Base-by-base conservation (phyloP, 2,113 vertebrate species). In the Phycodurus eques region DNA sequence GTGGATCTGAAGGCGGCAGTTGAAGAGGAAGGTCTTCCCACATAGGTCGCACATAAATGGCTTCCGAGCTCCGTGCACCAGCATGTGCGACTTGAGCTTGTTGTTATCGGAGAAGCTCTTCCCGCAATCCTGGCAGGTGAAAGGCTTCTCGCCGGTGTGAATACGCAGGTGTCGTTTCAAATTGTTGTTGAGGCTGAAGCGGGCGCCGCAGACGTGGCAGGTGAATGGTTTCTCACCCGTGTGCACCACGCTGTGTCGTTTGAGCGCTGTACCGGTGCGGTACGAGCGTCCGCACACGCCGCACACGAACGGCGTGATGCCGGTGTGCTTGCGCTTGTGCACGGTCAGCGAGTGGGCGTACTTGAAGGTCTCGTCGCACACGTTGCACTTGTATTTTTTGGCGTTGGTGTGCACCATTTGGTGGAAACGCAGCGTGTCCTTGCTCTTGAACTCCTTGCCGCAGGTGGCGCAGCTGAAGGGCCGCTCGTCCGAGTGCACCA, bases 1-100 rank as follows among this genome's bases (percentile, higher is more conserved):
- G 20, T 91, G 90, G 0, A 88, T 80, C 57, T 77, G 82, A 68
- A 91, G 78, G 70, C 88, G 57, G 78, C 87, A 89, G 83, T 91
- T 90, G 83, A 89, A 91, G 2, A 91, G 88, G 59, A 91, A 91
- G 4, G 90, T 91, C 75, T 91, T 91, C 3, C 88, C 90, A 1
- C 90, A 91, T 43, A 90, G 80, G 1, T 91, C 90, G 0, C 90
- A 91, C 90, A 91, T 90, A 17, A 90, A 91, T 0, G 90, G 88
- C 51, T 91, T 91, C 0, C 83, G 61, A 70, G 90, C 90, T 0
- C 90, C 90, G 35, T 91, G 90, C 73, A 88, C 62, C 46, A 91
- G 83, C 90, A 90, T 90, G 86, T 91, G 90, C 0, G 85, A 81
- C 81, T 91, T 91, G 1, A 91, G 86, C 73, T 88, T 88, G 79